Evolutionary conservation across 2,113 vertebrate genomes (phyloP), one percentile per base, ranked within the genome.

Genomic region (Tor tambroides): DNA sequence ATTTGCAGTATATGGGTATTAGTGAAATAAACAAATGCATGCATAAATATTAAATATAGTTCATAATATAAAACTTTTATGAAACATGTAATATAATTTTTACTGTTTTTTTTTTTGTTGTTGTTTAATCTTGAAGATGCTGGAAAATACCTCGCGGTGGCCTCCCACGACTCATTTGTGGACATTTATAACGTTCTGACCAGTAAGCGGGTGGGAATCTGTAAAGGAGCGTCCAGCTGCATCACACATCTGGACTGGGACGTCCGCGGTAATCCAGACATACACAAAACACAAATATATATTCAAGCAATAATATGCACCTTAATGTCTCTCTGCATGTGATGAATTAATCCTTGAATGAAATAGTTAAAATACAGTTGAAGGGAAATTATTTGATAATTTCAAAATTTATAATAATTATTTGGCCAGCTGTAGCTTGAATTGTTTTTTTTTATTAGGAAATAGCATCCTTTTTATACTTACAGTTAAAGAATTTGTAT

Each of bases 201-300:
- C 85, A 99, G 97, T 93, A 99, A 99, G 92, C 95, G 98, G 87
- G 97, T 99, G 10, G 98, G 98, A 49, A 97, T 99, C 93, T 99
- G 98, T 90, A 98, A 97, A 94, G 98, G 98, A 65, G 96, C 97
- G 1, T 95, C 96, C 9, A 97, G 98, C 92, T 98, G 95, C 89
- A 94, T 99, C 93, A 98, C 98, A 0, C 98, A 99, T 91, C 95
- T 99, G 26, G 98, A 99, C 95, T 99, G 98, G 98, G 98, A 99
- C 91, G 92, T 95, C 6, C 95, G 96, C 94, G 98, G 98, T 99
- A 85, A 90, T 84, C 10, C 56, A 41, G 21, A 8, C 35, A 23
- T 8, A 28, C 78, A 63, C 28, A 51, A 80, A 54, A 81, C 9
- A 72, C 5, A 43, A 2, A 75, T 65, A 65, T 10, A 5, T 7